A percentile compares a stretch with the other conserved stretches of the same genome.
phyloP scores from a whole-genome alignment of 2,113 vertebrate species.

The Sphaerodactylus townsendi region DNA sequence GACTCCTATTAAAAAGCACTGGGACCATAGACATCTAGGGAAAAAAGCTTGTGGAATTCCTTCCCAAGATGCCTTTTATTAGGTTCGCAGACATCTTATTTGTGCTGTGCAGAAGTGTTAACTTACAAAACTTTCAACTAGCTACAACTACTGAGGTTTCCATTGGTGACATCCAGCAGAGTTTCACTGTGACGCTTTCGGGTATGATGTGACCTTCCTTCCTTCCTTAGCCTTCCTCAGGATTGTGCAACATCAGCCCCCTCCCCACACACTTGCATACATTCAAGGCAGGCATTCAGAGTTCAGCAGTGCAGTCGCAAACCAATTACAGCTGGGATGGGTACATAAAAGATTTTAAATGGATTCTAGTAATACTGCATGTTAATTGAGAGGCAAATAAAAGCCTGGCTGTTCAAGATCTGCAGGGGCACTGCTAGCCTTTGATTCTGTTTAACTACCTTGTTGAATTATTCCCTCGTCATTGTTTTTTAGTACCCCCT shows the following conservation, averaged over 20 bases:
- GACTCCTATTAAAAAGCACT: too few relatives aligned
- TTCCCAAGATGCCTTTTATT: too few relatives aligned
- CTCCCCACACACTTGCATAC: neutral
- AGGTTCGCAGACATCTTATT: too few relatives aligned
- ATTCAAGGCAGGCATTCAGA: rapidly evolving
- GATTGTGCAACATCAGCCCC: neutral
- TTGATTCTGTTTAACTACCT: neutral
- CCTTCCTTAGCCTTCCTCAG: rapidly evolving
- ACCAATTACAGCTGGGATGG: neutral
- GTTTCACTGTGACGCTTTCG: rapidly evolving
- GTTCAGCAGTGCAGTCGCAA: neutral
- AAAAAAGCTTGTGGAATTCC: too few relatives aligned
- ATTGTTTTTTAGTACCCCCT: neutral
- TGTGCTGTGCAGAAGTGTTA: too few relatives aligned
- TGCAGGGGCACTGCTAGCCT: neutral
- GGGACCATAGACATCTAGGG: too few relatives aligned
- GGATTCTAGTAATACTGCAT: constrained; percentile 1
- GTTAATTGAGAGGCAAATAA: constrained; percentile 25
- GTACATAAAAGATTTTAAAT: neutral
- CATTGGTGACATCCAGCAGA: neutral
- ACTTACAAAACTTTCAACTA: neutral
- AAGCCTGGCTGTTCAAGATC: constrained; percentile 15
- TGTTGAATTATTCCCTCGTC: neutral
- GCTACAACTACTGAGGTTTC: neutral
- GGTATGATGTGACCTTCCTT: neutral